Conservation (phyloP, 2,113 vertebrate genomes). For the Oreochromis niloticus region DNA sequence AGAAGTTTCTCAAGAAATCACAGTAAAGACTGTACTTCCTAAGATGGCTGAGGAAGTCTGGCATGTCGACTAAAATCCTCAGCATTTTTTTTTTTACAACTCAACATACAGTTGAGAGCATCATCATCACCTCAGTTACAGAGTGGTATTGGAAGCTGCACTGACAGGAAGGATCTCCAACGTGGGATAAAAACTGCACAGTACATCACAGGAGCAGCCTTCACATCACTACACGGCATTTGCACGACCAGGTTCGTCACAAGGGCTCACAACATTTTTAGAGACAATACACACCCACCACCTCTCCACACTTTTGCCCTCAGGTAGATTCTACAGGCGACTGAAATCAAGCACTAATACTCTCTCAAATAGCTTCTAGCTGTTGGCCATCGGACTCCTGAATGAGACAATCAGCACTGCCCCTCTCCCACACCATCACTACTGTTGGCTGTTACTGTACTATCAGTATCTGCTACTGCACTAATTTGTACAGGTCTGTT, state of each 20-base stretch:
- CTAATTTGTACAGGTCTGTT: background rate
- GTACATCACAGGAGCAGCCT: background rate
- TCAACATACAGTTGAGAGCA: fast-evolving
- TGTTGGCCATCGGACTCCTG: background rate
- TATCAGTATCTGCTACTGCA: background rate
- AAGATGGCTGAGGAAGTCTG: background rate
- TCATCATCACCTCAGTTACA: background rate
- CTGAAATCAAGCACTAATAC: background rate
- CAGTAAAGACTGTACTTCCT: background rate
- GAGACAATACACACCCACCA: background rate
- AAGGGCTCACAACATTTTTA: background rate
- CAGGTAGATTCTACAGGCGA: background rate
- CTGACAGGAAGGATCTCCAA: background rate
- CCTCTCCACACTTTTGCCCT: background rate
- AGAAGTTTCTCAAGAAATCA: background rate
- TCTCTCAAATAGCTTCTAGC: background rate
- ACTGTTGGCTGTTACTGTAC: background rate
- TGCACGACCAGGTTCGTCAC: background rate
- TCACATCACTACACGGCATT: background rate
- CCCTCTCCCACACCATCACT: background rate
- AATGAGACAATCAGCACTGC: background rate
- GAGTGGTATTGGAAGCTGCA: background rate
- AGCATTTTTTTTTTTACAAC: background rate
- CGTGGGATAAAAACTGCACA: background rate
- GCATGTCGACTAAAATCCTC: background rate